Base-by-base conservation (phyloP, 2,888 invertebrate species). In the Carpatolechia fugitivella region DNA sequence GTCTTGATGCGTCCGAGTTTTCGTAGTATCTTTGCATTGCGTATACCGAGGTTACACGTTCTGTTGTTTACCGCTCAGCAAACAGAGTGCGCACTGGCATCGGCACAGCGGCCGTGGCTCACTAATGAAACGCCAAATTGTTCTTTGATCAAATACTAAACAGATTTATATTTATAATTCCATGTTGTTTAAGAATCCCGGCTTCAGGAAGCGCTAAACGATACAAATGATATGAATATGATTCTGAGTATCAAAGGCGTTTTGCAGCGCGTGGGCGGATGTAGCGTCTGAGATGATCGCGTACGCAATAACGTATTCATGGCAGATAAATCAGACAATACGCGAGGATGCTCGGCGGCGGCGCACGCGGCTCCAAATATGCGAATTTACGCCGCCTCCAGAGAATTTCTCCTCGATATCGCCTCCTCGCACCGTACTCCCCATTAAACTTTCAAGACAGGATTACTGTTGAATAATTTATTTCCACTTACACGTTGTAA, bases 401-500 rank as follows among this genome's bases (percentile, higher is more conserved):
- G n/a, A n/a, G n/a, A n/a, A n/a, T n/a, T n/a, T n/a, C n/a, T 13
- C 7, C 24, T 6, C 24, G 5, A 29, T 24, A 24, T 24, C 24
- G 24, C 24, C 13, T 20, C 2, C 29, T 8, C 40, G 20, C 8
- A 47, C 18, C 33, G n/a, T 49, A 49, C 13, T 8, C 40, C 33
- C 16, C 54, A 49, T 54, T 49, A 49, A 38, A 41, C 54, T 49
- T 54, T 54, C 54, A 54, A 13, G 49, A 41, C 41, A 54, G 49
- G 54, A 54, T 54, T 54, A 49, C 33, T n/a, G n/a, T 40, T 48
- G 49, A 54, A 54, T 49, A 13, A 49, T 54, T 40, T 54, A 54
- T 54, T 18, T 38, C n/a, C 24, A 18, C 33, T 31, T 41, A 13
- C 35, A 18, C 10, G 35, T 54, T 48, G 48, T 36, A 38, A 54